Percentiles rank a stretch among this genome's conserved stretches.
These are phyloP conservation scores for Zhengitettix transpicula DNA, from an alignment of 2,888 invertebrate genomes.

Conservation along the genomic window DNA sequence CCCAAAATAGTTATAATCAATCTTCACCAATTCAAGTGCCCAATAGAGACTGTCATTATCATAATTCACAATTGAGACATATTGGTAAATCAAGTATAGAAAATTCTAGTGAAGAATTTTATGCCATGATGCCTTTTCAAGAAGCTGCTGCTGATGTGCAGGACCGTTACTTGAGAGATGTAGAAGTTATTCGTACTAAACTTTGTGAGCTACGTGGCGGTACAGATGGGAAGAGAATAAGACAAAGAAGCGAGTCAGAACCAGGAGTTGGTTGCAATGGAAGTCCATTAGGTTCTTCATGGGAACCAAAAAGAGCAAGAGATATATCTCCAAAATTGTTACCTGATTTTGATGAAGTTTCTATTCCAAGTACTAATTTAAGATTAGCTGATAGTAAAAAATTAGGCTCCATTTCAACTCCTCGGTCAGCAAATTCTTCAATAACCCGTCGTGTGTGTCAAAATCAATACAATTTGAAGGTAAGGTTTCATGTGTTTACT, in stretches of 20 bases:
- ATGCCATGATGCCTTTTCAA: background rate
- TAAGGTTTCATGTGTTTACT: no score
- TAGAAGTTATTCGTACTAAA: conserved; percentile 16
- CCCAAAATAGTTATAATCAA: background rate
- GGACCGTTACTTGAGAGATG: conserved; percentile 16
- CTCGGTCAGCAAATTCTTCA: no score
- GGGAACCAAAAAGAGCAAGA: conserved; percentile 11
- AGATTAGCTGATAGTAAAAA: no score
- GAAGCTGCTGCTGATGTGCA: conserved; percentile 7
- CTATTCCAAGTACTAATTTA: no score
- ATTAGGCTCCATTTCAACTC: no score
- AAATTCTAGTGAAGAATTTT: background rate
- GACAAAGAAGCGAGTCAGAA: conserved; percentile 12
- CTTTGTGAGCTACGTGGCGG: conserved; percentile 8
- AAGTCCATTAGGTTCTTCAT: background rate
- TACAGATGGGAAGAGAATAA: conserved; percentile 9
- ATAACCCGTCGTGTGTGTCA: no score
- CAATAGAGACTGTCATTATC: background rate
- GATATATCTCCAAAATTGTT: conserved; percentile 7
- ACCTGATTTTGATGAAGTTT: no score
- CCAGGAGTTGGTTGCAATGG: conserved; percentile 5
- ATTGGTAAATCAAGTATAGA: background rate
- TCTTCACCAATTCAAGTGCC: background rate
- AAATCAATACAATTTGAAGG: no score
- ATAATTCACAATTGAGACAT: background rate